Evolutionary conservation across 2,888 invertebrate genomes (phyloP), one percentile per base, ranked within the genome.

Genomic region (Cephus nigrinus): DNA sequence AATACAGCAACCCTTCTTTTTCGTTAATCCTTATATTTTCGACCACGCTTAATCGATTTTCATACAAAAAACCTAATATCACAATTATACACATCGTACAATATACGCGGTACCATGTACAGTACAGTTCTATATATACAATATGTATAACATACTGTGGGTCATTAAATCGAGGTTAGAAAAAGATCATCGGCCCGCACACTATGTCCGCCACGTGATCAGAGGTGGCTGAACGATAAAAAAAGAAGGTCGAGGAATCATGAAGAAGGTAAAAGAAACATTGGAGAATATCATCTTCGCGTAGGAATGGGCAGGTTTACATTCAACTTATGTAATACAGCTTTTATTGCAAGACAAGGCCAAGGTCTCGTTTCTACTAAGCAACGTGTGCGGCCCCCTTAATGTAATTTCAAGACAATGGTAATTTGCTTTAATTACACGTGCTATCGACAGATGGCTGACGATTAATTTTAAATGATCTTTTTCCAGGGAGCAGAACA

Each of bases 341-440:
- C 55, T 55, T 85, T 84, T 86, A 83, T 82, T 83, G 84, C 82
- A 81, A 87, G 86, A 86, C 89, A 89, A 89, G 88, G 88, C 88
- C 87, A 88, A 89, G 89, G 89, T 87, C 87, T 80, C 75, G 55
- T 9, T 55, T 23, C 55, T 55, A 9, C 9, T 2, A 55, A 23
- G 23, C 55, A 23, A 55, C 55, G 55, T 55, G 55, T 55, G 55
- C 23, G 55, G 23, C 55, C 55, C 2, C 23, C 23, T 55, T 23
- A 55, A 55, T 55, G 55, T 23, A 9, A 55, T 55, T 55, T 55
- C 55, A 55, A 2, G 55, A 55, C 55, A 55, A 55, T 55, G 55
- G 23, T 55, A 23, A 55, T 55, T 55, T 9, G 23, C 55, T 55
- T 55, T 55, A 55, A 55, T 55, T 55, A 55, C 55, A 55, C 55